Conservation (phyloP, 2,888 invertebrate species). For the Euproctis similis region DNA sequence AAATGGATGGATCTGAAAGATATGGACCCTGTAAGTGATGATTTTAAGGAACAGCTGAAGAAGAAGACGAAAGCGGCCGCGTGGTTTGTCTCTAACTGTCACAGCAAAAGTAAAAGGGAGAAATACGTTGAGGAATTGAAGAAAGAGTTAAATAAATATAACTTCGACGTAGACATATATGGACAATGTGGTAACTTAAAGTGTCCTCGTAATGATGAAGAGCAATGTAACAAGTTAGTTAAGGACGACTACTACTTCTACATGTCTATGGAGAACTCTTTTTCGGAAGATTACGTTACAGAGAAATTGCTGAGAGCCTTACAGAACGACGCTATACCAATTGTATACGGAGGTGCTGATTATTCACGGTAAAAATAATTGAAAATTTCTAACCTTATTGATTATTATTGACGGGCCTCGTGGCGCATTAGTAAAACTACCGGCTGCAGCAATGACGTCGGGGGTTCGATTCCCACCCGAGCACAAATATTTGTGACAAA, state of each 20-base stretch:
- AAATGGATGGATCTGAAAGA: slow-evolving; percentile 32
- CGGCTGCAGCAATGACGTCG: no score
- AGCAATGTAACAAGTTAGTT: slow-evolving; percentile 25
- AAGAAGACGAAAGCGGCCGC: slow-evolving; percentile 35
- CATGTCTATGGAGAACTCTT: slow-evolving; percentile 43
- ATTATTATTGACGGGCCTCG: no score
- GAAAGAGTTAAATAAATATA: slow-evolving; percentile 21
- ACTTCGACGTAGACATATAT: slow-evolving; percentile 33
- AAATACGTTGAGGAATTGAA: slow-evolving; percentile 18
- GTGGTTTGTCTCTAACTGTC: slow-evolving; percentile 41
- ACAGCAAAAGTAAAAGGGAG: slow-evolving; percentile 25
- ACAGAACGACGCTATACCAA: slow-evolving; percentile 73
- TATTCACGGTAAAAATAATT: slow-evolving; percentile 32
- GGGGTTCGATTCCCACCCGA: no score
- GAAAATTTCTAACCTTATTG: no score
- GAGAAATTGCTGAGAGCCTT: slow-evolving; percentile 42
- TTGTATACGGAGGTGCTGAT: slow-evolving; percentile 79
- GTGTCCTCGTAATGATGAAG: slow-evolving; percentile 23
- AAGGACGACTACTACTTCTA: slow-evolving; percentile 43
- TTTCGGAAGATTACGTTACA: slow-evolving; percentile 43
- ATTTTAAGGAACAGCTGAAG: slow-evolving; percentile 21
- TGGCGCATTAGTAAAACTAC: no score
- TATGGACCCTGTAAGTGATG: slow-evolving; percentile 33
- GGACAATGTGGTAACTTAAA: slow-evolving; percentile 32
- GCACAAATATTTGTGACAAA: no score